Evolutionary conservation across 2,888 invertebrate species (phyloP).

Genomic region (Holacanthella duospinosa): DNA sequence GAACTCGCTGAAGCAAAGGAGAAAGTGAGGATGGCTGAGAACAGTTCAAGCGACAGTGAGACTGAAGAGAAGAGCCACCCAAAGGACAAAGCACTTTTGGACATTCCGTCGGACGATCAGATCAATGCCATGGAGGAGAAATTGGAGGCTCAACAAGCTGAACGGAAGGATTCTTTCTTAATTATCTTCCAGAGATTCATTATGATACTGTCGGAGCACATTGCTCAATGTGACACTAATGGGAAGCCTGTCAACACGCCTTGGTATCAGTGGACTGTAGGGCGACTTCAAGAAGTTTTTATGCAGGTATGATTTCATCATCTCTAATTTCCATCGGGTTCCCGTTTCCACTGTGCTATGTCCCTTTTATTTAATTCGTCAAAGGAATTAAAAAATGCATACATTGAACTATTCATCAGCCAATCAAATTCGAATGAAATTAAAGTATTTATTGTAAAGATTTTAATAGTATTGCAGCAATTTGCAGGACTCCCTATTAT

Average conservation of each 20-base stretch:
- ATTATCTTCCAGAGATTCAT: conserved; percentile 97
- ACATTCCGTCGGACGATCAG: conserved; percentile 65
- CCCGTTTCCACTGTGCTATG: not conserved
- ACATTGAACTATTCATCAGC: not conserved
- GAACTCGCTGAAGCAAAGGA: conserved; percentile 78
- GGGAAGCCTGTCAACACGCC: conserved; percentile 83
- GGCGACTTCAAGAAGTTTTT: conserved; percentile 88
- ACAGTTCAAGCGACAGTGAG: conserved; percentile 55
- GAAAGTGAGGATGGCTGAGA: conserved; percentile 67
- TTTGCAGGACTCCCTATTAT: no score
- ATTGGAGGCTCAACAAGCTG: conserved; percentile 84
- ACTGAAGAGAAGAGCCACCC: conserved; percentile 49
- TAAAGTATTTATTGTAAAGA: no score
- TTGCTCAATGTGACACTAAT: conserved; percentile 85
- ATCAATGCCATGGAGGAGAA: conserved; percentile 94
- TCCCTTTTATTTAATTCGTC: not conserved
- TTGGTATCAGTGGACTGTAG: conserved; percentile 94
- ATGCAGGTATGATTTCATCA: conserved; percentile 55
- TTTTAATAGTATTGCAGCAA: no score
- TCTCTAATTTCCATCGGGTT: not conserved
- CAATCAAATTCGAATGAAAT: no score
- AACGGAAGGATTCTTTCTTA: conserved; percentile 91
- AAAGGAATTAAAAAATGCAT: not conserved
- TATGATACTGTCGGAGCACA: conserved; percentile 92
- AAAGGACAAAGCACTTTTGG: conserved; percentile 43